phyloP scores from a whole-genome alignment of 2,113 vertebrate species.

The Grammomys surdaster region DNA sequence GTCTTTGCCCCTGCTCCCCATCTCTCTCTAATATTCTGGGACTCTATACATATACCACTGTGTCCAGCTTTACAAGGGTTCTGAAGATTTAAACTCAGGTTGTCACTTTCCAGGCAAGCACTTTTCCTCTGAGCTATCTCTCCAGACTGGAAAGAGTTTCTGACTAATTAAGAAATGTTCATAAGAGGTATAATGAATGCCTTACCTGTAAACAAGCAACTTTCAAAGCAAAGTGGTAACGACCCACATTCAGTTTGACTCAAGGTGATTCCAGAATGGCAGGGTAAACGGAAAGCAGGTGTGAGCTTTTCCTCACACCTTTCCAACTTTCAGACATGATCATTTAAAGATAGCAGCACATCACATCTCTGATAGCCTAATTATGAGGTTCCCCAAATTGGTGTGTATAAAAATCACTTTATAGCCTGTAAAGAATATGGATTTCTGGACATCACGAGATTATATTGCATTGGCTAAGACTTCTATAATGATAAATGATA shows the following conservation, averaged over 20 bases:
- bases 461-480: background rate
- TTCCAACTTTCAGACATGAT: background rate
- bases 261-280: background rate
- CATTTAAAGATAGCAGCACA: background rate
- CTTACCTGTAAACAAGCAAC: background rate
- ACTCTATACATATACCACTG: too few species aligned
- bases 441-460: background rate
- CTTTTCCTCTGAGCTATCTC: too few species aligned
- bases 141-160: background rate
- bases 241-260: background rate
- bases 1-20: background rate
- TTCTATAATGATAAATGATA: background rate
- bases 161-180: background rate
- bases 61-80: background rate
- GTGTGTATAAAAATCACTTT: background rate
- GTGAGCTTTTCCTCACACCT: background rate
- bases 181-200: background rate
- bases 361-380: background rate
- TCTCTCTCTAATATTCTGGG: background rate
- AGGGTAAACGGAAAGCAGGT: background rate
- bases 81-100: background rate
- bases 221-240: constrained; percentile 28
- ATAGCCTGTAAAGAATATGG: background rate
- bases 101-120: background rate
- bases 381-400: background rate